Percentiles rank a stretch among this genome's conserved stretches.
Conservation (phyloP, 2,888 invertebrate genomes). For the Rhagophthalmus giganteus region DNA sequence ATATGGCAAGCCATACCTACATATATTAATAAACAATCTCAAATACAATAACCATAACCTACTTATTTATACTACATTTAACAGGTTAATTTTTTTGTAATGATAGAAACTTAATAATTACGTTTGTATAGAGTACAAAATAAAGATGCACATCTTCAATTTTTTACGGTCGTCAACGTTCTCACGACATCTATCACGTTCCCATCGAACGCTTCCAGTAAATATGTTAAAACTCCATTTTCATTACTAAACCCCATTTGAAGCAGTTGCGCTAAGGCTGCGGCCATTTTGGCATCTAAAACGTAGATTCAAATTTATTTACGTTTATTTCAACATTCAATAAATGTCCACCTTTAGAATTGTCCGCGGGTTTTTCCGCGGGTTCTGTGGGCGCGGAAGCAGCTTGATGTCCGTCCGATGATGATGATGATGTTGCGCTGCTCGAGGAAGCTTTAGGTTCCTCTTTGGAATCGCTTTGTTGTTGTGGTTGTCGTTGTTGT, state of each 20-base stretch:
- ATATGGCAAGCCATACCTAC: too few species aligned
- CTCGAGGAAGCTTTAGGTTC: not conserved
- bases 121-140: too few species aligned
- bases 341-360: not conserved
- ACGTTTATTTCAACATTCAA: not conserved
- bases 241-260: constrained; percentile 7
- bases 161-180: not conserved
- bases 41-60: too few species aligned
- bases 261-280: not conserved
- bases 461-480: not conserved
- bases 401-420: too few species aligned
- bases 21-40: too few species aligned
- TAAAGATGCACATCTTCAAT: too few species aligned
- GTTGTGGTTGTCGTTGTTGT: too few species aligned
- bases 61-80: too few species aligned
- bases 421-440: too few species aligned
- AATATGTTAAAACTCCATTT: not conserved
- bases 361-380: not conserved
- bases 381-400: too few species aligned
- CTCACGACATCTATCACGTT: constrained; percentile 2
- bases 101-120: too few species aligned
- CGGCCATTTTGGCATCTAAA: constrained; percentile 1
- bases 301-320: not conserved
- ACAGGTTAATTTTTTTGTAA: too few species aligned
- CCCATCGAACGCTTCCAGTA: not conserved